Base-by-base conservation (phyloP, 2,888 invertebrate genomes). In the Auanema freiburgensis region DNA sequence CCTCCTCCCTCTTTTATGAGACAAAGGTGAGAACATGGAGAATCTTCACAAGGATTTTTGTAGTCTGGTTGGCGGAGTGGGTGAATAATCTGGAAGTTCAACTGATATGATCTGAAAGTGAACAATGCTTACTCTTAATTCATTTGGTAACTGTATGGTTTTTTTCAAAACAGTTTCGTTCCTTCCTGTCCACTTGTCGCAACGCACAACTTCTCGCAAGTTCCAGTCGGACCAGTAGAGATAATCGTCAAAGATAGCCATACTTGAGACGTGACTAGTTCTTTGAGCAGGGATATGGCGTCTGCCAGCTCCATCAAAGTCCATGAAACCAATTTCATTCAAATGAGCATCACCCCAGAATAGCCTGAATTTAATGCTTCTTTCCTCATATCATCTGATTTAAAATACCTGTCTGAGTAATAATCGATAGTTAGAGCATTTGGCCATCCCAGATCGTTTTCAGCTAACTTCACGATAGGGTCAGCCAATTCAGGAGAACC, bases 181-280 rank as follows among this genome's bases (percentile, higher is more conserved):
- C 60, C 83, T 81, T 56, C 88, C 89, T 0, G 91, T 91, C 84
- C 92, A 94, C 85, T 97, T 98, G 81, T 94, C 90, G 0, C 95
- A 94, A 76, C 90, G 89, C 73, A 91, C 89, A 59, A 98, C 91
- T 51, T 76, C 76, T 84, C 94, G 94, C 56, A 93, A 86, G 84
- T 97, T 97, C 97, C 98, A 98, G 84, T 98, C 98, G 0, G 95
- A 93, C 95, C 96, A 98, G 86, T 91, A 98, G 53, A 88, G 80
- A 77, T 88, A 90, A 79, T 96, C 94, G 81, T 96, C 97, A 84
- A 98, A 96, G 0, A 96, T 53, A 8, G 91, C 90, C 51, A 98
- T 87, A 0, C 96, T 95, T 80, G 95, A 96, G 0, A 96, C 93
- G 84, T 98, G 97, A 25, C 76, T 75, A 14, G 81, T 80, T 16